A percentile compares a stretch with the other conserved stretches of the same genome.
Evolutionary conservation across 2,113 vertebrate genomes (phyloP).

Genomic region (Pelecanoides urinatrix): DNA sequence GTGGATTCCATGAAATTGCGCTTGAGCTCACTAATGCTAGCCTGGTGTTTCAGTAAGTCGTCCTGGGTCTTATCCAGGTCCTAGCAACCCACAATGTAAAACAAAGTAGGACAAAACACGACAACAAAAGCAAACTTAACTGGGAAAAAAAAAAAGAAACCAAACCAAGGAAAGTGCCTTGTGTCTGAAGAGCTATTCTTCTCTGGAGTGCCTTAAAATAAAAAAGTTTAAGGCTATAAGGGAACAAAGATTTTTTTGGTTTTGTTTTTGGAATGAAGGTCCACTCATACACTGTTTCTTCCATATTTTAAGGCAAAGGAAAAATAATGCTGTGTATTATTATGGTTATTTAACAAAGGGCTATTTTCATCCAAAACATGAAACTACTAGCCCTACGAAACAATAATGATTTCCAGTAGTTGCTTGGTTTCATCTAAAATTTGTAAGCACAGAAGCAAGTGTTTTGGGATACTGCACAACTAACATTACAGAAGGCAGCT

Average conservation of each 20-base stretch:
- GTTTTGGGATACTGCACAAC: neutral
- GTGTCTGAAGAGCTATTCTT: constrained; percentile 69
- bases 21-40: constrained; percentile 99
- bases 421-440: neutral
- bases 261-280: neutral
- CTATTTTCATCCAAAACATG: neutral
- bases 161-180: constrained; percentile 76
- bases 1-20: constrained; percentile 99
- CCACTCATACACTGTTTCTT: neutral
- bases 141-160: constrained; percentile 1
- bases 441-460: neutral
- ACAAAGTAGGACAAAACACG: constrained; percentile 70
- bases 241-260: neutral
- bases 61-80: constrained; percentile 99
- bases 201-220: neutral
- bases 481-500: neutral
- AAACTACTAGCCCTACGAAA: neutral
- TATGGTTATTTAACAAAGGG: neutral
- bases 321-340: neutral
- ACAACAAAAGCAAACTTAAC: constrained; percentile 72
- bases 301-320: neutral
- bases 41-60: constrained; percentile 98
- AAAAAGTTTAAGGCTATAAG: neutral
- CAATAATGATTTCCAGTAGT: neutral
- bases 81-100: constrained; percentile 78